These are phyloP conservation scores for Amblyornis subalaris DNA, from an alignment of 2,113 vertebrate genomes.

Conservation along the genomic window DNA sequence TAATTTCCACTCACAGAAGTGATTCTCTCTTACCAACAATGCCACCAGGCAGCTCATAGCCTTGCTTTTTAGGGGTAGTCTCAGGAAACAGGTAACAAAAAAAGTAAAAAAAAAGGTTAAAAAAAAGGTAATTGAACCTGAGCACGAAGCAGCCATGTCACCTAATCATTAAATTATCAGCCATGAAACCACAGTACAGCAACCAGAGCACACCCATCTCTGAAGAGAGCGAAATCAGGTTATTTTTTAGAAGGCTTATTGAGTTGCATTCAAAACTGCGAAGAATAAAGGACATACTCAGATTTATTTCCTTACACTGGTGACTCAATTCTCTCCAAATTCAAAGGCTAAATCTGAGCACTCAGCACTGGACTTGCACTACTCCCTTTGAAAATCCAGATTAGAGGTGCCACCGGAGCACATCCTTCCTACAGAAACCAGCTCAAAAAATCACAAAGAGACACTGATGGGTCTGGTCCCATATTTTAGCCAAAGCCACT, in stretches of 20 bases:
- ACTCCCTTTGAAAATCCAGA: background rate
- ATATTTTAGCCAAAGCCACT: background rate
- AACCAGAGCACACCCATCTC: background rate
- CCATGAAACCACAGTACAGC: background rate
- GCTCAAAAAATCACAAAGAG: background rate
- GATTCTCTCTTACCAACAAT: background rate
- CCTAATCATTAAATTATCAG: background rate
- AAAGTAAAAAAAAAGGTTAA: background rate
- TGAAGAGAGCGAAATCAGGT: background rate
- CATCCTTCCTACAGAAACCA: background rate
- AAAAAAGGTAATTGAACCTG: background rate
- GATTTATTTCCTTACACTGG: background rate
- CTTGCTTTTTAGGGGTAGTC: background rate
- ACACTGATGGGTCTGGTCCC: background rate
- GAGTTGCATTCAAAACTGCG: background rate
- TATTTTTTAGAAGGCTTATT: background rate
- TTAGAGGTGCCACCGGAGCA: accelerated
- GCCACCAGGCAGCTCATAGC: background rate
- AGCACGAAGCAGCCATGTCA: background rate
- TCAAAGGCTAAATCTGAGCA: background rate
- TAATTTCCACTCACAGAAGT: background rate
- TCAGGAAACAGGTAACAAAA: background rate
- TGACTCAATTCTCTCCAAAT: background rate
- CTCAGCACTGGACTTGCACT: background rate
- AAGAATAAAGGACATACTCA: background rate